Evolutionary conservation across 2,113 vertebrate species (phyloP).

Genomic region (Urocolius indicus): DNA sequence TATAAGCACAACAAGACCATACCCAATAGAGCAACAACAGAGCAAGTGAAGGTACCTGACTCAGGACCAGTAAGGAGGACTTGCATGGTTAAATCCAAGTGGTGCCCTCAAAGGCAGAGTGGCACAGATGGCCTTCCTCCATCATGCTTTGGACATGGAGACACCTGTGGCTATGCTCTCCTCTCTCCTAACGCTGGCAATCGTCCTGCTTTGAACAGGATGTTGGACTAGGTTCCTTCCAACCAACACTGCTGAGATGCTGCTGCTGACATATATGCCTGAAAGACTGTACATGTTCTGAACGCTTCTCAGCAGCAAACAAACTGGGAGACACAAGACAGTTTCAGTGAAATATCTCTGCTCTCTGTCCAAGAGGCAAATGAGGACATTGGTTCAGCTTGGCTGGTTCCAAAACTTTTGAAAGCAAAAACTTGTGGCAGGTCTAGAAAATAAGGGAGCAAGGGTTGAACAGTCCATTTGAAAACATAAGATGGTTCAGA

Average conservation of each 20-base stretch:
- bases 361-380: neutral
- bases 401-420: neutral
- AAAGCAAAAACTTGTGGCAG: neutral
- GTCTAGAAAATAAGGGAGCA: neutral
- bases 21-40: no score
- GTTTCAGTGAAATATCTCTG: neutral
- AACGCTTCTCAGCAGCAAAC: neutral
- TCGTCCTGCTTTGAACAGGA: neutral
- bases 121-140: neutral
- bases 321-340: neutral
- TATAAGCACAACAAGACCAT: neutral
- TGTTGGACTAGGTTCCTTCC: neutral
- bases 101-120: neutral
- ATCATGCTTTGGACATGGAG: neutral
- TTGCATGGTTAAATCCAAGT: neutral
- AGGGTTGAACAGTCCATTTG: neutral
- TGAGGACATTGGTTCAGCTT: neutral
- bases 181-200: neutral
- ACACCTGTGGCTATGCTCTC: neutral
- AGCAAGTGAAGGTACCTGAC: neutral
- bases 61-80: neutral
- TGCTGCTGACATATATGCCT: neutral
- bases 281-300: neutral
- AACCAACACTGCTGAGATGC: neutral
- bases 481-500: neutral